Evolutionary conservation across 2,888 invertebrate genomes (phyloP).

Genomic region (Sabellastarte sp.): DNA sequence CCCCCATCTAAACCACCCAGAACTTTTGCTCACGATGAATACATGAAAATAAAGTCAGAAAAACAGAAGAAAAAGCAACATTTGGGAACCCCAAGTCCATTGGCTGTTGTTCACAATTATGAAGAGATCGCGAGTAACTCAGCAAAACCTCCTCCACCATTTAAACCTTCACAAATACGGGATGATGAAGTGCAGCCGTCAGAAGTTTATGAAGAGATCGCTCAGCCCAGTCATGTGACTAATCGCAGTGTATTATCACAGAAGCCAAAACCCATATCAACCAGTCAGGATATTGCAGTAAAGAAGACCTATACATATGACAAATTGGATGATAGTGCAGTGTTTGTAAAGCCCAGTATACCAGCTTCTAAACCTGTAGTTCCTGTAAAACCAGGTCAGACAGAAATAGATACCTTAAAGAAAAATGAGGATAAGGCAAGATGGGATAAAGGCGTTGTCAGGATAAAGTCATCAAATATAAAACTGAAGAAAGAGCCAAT

Average conservation of each 20-base stretch:
- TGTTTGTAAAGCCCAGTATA: neutral
- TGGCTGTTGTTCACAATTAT: neutral
- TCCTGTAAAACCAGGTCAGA: neutral
- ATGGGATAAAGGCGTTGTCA: neutral
- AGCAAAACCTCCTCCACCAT: too few species aligned
- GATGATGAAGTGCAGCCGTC: neutral
- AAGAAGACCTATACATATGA: neutral
- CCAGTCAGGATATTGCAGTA: neutral
- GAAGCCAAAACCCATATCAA: neutral
- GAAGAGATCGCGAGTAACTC: neutral
- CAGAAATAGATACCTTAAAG: neutral
- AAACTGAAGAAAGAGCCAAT: neutral
- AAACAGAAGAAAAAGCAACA: neutral
- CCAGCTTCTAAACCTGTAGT: neutral
- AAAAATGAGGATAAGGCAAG: neutral
- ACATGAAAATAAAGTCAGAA: constrained; percentile 2
- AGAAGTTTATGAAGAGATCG: neutral
- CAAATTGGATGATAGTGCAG: neutral
- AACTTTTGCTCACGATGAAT: constrained; percentile 6
- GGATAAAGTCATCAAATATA: neutral
- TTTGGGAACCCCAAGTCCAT: too few species aligned
- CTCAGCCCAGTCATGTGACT: too few species aligned
- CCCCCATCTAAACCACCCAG: constrained; percentile 7
- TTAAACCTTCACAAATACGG: too few species aligned
- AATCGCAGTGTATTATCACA: too few species aligned